Evolutionary conservation across 2,888 invertebrate genomes (phyloP).

Genomic region (Dichetophora obliterata): DNA sequence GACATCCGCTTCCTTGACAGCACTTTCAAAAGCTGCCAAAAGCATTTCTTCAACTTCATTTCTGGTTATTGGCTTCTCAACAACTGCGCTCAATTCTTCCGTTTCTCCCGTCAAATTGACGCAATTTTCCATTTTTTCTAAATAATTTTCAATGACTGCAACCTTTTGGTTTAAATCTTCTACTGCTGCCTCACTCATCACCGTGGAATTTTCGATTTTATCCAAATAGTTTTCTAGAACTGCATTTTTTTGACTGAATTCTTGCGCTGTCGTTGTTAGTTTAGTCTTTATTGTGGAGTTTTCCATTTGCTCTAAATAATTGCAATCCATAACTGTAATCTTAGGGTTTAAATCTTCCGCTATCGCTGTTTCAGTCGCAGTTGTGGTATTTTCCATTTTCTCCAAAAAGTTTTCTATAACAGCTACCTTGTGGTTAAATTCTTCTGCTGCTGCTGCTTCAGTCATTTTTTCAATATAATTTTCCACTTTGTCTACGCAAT

Average conservation of each 20-base stretch:
- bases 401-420: neutral
- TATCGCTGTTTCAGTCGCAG: neutral
- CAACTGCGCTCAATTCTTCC: neutral
- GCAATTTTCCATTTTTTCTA: neutral
- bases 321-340: neutral
- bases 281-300: too few relatives aligned
- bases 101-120: neutral
- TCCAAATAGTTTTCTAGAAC: neutral
- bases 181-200: neutral
- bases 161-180: neutral
- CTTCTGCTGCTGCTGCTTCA: neutral
- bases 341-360: too few relatives aligned
- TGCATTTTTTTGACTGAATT: neutral
- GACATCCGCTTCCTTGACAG: constrained; percentile 3
- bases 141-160: neutral
- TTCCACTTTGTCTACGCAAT: neutral
- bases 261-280: neutral
- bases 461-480: neutral
- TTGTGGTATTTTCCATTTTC: neutral
- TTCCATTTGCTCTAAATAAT: too few relatives aligned
- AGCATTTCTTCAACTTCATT: constrained; percentile 25
- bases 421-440: neutral
- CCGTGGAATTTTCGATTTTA: neutral
- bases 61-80: constrained; percentile 17
- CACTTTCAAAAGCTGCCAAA: constrained; percentile 15